phyloP scores from a whole-genome alignment of 2,113 vertebrate species.

The Pelecanoides urinatrix region DNA sequence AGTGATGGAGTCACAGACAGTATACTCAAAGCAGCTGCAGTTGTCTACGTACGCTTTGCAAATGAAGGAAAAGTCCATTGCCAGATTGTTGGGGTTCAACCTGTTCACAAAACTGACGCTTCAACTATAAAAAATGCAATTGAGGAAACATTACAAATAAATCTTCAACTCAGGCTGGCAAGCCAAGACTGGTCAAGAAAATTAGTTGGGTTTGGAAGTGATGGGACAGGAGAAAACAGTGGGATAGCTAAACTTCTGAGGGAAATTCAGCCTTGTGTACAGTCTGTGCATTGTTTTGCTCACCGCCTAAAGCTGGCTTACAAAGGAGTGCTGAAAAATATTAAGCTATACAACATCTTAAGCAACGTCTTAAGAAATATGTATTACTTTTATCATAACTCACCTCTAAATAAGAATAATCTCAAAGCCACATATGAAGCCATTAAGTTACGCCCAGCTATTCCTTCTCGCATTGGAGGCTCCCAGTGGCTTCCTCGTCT shows the following conservation, averaged over 20 bases:
- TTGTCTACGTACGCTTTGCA: constrained; percentile 61
- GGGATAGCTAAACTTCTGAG: constrained; percentile 33
- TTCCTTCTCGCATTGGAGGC: constrained; percentile 49
- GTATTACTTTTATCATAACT: constrained; percentile 48
- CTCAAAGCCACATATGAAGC: constrained; percentile 24
- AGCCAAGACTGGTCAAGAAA: constrained; percentile 63
- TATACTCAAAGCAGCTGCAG: not conserved
- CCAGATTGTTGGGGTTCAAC: constrained; percentile 57
- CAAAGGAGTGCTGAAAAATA: constrained; percentile 6
- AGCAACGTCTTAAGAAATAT: constrained; percentile 11
- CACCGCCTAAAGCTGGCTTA: constrained; percentile 54
- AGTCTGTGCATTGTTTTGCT: constrained; percentile 41
- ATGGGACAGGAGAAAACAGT: not conserved
- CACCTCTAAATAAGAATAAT: constrained; percentile 23
- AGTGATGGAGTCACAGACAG: constrained; percentile 17
- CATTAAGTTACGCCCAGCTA: constrained; percentile 21
- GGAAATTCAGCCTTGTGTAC: constrained; percentile 60
- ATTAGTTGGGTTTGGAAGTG: constrained; percentile 58
- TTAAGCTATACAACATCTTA: constrained; percentile 18
- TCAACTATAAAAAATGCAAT: constrained; percentile 43
- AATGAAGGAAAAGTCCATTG: constrained; percentile 50
- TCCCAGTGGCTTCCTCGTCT: constrained; percentile 46
- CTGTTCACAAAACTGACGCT: not conserved
- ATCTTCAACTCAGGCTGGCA: constrained; percentile 53
- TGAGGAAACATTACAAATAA: constrained; percentile 52